phyloP scores from a whole-genome alignment of 2,113 vertebrate species.

The Excalfactoria chinensis region DNA sequence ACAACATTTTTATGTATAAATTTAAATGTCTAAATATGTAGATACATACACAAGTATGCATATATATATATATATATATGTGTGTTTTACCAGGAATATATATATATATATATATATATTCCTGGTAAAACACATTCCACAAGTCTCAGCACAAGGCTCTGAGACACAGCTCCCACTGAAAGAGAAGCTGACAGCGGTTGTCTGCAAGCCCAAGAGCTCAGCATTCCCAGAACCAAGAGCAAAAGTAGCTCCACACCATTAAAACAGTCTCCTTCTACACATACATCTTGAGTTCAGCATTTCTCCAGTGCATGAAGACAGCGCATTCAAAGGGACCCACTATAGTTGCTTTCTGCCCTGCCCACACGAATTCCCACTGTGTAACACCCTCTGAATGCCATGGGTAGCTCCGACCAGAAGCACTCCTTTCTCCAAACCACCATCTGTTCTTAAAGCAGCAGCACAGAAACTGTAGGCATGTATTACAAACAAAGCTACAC shows the following conservation, averaged over 20 bases:
- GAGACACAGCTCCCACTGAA: accelerated
- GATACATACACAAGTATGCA: accelerated
- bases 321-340: background rate
- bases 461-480: background rate
- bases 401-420: background rate
- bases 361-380: slow-evolving; percentile 53
- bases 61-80: accelerated
- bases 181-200: background rate
- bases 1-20: accelerated
- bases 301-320: background rate
- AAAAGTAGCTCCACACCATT: background rate
- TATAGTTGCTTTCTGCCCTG: background rate
- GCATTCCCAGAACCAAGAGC: background rate
- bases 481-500: accelerated
- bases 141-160: background rate
- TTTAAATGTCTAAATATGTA: background rate
- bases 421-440: background rate
- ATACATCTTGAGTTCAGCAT: background rate
- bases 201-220: background rate
- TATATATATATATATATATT: accelerated
- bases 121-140: background rate
- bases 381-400: background rate
- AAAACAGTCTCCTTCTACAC: background rate
- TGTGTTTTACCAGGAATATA: no score
- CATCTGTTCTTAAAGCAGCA: accelerated